phyloP scores from a whole-genome alignment of 2,113 vertebrate species.

The Tursiops truncatus region DNA sequence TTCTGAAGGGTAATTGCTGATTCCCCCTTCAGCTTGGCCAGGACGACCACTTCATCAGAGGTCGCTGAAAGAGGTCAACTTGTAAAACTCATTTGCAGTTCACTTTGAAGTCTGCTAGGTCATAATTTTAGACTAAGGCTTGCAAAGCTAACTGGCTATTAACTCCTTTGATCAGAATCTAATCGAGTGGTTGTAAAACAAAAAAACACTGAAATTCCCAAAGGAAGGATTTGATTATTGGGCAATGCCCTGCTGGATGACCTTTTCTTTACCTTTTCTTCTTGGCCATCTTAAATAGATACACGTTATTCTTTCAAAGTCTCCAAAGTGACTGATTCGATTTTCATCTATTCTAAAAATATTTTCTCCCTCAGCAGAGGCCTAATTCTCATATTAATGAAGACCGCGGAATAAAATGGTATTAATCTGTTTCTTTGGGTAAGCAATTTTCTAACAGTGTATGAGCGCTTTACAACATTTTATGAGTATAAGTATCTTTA shows the following conservation, averaged over 20 bases:
- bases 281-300: slow-evolving; percentile 63
- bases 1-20: background rate
- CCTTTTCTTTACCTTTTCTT: slow-evolving; percentile 71
- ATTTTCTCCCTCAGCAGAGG: slow-evolving; percentile 63
- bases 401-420: slow-evolving; percentile 66
- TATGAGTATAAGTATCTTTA: slow-evolving; percentile 72
- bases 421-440: slow-evolving; percentile 73
- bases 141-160: slow-evolving; percentile 57
- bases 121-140: slow-evolving; percentile 47
- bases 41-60: background rate
- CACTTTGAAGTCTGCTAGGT: slow-evolving; percentile 33
- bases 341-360: slow-evolving; percentile 68
- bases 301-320: slow-evolving; percentile 52
- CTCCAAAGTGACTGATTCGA: slow-evolving; percentile 40
- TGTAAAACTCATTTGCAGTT: slow-evolving; percentile 23
- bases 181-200: slow-evolving; percentile 56
- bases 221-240: slow-evolving; percentile 28
- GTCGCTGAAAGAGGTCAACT: slow-evolving; percentile 21
- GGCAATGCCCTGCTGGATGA: background rate
- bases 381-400: slow-evolving; percentile 74
- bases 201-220: background rate
- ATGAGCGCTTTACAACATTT: slow-evolving; percentile 53
- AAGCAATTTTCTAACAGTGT: slow-evolving; percentile 69
- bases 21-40: background rate
- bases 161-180: slow-evolving; percentile 63